Conservation (phyloP, 2,113 vertebrate genomes). For the Gracilinanus agilis region DNA sequence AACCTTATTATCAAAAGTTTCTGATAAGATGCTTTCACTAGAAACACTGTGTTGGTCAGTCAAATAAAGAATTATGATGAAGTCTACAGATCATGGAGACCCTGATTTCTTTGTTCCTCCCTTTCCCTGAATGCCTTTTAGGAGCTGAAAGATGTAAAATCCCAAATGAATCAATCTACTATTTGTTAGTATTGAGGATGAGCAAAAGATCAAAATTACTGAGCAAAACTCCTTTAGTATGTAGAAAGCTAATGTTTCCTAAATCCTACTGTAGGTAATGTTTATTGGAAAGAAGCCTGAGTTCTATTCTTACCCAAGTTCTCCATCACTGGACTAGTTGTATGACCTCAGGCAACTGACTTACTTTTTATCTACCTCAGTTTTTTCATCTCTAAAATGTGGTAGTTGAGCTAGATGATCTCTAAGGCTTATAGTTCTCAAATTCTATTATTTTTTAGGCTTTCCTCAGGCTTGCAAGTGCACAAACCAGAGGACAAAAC, state of each 20-base stretch:
- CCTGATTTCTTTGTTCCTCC: not conserved
- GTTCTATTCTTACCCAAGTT: not conserved
- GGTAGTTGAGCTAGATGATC: slow-evolving; percentile 1
- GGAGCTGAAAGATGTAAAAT: not conserved
- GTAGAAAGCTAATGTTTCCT: slow-evolving; percentile 56
- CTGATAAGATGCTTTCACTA: not conserved
- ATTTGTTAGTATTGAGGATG: not conserved
- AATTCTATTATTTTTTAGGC: not conserved
- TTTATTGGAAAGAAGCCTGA: slow-evolving; percentile 55
- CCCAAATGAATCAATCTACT: not conserved
- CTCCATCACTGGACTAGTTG: slow-evolving; percentile 33
- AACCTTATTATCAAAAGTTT: not conserved
- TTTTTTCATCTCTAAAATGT: slow-evolving; percentile 41
- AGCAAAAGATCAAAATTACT: not conserved
- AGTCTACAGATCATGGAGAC: not conserved
- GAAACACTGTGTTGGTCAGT: slow-evolving; percentile 42
- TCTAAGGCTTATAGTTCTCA: not conserved
- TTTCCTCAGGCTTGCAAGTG: slow-evolving; percentile 33
- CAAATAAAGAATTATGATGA: not conserved
- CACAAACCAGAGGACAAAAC: slow-evolving; percentile 14
- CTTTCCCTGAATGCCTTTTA: not conserved
- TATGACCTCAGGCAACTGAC: slow-evolving; percentile 38
- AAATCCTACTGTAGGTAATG: slow-evolving; percentile 64
- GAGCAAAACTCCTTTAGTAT: not conserved
- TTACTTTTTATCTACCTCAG: slow-evolving; percentile 1